Evolutionary conservation across 2,888 invertebrate genomes (phyloP).

Genomic region (Xestoiulus laeticollis): DNA sequence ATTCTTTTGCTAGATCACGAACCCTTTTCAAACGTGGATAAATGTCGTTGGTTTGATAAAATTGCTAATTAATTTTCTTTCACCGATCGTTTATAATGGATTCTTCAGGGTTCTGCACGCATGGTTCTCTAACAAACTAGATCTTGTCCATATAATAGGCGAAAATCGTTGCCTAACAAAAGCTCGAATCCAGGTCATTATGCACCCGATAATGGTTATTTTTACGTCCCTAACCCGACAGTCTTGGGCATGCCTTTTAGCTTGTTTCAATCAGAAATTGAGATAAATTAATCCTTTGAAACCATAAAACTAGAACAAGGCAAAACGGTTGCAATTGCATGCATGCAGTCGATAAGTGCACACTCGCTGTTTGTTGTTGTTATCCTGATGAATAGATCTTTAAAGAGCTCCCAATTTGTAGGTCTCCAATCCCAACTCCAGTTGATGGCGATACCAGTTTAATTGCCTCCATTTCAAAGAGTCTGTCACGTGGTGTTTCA

Average conservation of each 20-base stretch:
- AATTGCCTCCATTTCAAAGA: background rate
- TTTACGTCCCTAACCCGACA: background rate
- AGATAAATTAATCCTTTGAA: slow-evolving; percentile 37
- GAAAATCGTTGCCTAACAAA: background rate
- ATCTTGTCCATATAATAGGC: background rate
- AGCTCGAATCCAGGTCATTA: slow-evolving; percentile 28
- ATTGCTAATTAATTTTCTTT: background rate
- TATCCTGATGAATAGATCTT: background rate
- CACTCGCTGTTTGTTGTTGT: slow-evolving; percentile 19
- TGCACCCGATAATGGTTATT: background rate
- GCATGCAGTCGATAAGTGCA: background rate
- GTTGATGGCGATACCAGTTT: background rate
- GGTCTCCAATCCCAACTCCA: background rate
- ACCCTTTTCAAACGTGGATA: background rate
- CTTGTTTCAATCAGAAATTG: background rate
- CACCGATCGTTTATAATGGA: slow-evolving; percentile 13
- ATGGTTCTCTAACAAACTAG: background rate
- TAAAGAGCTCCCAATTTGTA: slow-evolving; percentile 16
- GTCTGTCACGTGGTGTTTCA: background rate
- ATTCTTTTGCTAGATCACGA: background rate
- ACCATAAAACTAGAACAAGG: slow-evolving; percentile 18
- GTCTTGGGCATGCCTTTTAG: slow-evolving; percentile 22
- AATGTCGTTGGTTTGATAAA: background rate
- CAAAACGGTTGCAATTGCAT: background rate
- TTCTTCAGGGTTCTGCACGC: background rate